A percentile compares a stretch with the other conserved stretches of the same genome.
Conservation (phyloP, 2,888 invertebrate genomes). For the Molorchus minor region DNA sequence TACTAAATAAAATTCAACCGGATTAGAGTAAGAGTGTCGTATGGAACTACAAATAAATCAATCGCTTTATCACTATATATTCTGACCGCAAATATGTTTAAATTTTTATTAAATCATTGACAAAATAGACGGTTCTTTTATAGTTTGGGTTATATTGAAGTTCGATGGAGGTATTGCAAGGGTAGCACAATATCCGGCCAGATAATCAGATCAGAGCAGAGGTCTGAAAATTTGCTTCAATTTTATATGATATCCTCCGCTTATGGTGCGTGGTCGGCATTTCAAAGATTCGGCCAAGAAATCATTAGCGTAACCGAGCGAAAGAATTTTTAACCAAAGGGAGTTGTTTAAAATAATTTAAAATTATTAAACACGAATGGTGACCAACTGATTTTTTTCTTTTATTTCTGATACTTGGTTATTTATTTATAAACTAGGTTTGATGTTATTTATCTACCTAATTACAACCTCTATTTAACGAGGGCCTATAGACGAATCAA, state of each 20-base stretch:
- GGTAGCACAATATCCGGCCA: conserved; percentile 51
- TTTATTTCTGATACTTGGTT: too few relatives aligned
- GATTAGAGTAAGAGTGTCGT: too few relatives aligned
- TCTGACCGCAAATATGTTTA: too few relatives aligned
- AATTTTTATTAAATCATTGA: background rate
- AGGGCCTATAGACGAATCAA: too few relatives aligned
- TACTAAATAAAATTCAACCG: too few relatives aligned
- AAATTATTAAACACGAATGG: too few relatives aligned
- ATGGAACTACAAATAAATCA: too few relatives aligned
- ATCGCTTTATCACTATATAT: too few relatives aligned
- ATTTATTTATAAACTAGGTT: too few relatives aligned
- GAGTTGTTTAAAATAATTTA: background rate
- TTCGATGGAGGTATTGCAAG: conserved; percentile 38
- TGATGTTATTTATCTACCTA: too few relatives aligned
- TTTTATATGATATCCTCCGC: conserved; percentile 60
- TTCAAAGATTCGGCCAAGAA: conserved; percentile 36
- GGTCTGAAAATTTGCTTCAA: conserved; percentile 60
- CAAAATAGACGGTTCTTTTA: conserved; percentile 1
- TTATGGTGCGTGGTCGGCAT: conserved; percentile 59
- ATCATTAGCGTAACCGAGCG: conserved; percentile 19
- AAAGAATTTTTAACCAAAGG: background rate
- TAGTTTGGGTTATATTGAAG: conserved; percentile 4
- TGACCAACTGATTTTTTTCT: too few relatives aligned
- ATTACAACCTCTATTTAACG: too few relatives aligned
- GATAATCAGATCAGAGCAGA: conserved; percentile 61